These are phyloP conservation scores for Chloebia gouldiae DNA, from an alignment of 2,113 vertebrate genomes.

Conservation along the genomic window DNA sequence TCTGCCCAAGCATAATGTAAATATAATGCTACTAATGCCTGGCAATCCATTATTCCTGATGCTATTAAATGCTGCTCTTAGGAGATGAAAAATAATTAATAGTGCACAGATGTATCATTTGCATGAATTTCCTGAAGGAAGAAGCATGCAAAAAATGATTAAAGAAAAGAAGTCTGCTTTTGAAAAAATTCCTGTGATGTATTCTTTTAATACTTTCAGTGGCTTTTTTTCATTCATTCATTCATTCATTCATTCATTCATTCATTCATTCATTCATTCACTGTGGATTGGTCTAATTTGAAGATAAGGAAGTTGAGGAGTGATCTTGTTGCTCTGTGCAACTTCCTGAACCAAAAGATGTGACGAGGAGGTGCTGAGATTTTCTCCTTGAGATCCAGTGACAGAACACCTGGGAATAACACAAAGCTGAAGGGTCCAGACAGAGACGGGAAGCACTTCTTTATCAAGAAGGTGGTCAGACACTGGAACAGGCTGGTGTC, in stretches of 20 bases:
- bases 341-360: not conserved
- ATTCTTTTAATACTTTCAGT: not conserved
- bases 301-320: not conserved
- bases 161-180: not conserved
- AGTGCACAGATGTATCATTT: not conserved
- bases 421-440: not conserved
- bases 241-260: not conserved
- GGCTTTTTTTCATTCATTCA: not conserved
- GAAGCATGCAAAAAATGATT: not conserved
- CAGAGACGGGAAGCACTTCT: not conserved
- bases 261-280: not conserved
- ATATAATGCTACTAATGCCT: not conserved
- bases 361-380: accelerated
- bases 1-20: not conserved
- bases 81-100: not conserved
- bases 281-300: not conserved
- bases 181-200: not conserved
- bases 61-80: not conserved
- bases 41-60: not conserved
- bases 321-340: not conserved
- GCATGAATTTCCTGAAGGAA: not conserved
- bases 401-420: accelerated
- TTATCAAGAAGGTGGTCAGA: not conserved
- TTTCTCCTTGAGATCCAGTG: not conserved
- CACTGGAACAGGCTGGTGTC: accelerated